phyloP scores from a whole-genome alignment of 2,797 vertebrate genomes.

The Heterohyrax brucei region DNA sequence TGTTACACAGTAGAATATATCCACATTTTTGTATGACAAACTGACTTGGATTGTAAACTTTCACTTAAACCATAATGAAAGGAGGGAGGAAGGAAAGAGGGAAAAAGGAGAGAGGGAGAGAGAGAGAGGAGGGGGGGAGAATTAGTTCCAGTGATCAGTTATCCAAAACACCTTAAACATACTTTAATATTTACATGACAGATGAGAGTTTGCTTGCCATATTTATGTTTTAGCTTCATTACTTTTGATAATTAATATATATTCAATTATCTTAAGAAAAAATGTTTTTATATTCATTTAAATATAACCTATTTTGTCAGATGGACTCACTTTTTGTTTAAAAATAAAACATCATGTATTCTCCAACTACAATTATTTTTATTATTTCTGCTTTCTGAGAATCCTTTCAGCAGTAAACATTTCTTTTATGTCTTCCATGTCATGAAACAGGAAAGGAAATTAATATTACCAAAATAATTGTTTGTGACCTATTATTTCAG shows the following conservation, averaged over 20 bases:
- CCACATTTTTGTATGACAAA: too few species aligned
- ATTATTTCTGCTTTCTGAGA: neutral
- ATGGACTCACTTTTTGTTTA: slow-evolving; percentile 8
- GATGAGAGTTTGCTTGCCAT: neutral
- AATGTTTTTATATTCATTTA: neutral
- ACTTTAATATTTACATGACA: neutral
- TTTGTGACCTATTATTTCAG: neutral
- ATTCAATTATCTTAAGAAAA: slow-evolving; percentile 10
- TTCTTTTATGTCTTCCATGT: neutral
- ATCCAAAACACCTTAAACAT: neutral
- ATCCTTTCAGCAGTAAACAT: neutral
- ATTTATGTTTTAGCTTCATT: slow-evolving; percentile 10
- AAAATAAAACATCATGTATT: neutral
- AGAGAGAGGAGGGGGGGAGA: too few species aligned
- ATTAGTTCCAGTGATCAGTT: neutral
- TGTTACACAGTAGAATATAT: too few species aligned
- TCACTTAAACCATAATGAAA: too few species aligned
- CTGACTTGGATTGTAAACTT: too few species aligned
- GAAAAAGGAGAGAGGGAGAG: too few species aligned
- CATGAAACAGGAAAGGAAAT: slow-evolving; percentile 16
- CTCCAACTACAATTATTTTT: slow-evolving; percentile 5
- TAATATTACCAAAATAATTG: slow-evolving; percentile 18
- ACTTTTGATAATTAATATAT: neutral
- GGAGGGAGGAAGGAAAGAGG: too few species aligned
- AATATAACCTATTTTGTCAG: neutral